These are phyloP conservation scores for Parapristionchus giblindavisi DNA, from an alignment of 2,888 invertebrate genomes.

Conservation along the genomic window DNA sequence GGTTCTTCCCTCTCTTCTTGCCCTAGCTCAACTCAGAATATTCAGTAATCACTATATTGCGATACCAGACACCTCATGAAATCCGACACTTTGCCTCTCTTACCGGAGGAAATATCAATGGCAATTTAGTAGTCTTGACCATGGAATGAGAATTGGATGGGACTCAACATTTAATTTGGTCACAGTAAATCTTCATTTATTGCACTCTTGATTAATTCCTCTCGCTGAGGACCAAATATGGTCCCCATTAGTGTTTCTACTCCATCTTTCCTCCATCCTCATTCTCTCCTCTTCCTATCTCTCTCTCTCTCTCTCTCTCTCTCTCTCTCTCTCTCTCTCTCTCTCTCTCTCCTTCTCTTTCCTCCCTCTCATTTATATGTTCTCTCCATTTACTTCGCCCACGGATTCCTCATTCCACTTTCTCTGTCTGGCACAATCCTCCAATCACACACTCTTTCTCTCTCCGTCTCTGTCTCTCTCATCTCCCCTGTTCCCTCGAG, in stretches of 20 bases:
- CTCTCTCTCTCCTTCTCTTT: not conserved
- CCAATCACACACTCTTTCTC: not conserved
- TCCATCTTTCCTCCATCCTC: not conserved
- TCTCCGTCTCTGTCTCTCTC: not conserved
- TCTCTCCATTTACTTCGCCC: not conserved
- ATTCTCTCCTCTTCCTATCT: not conserved
- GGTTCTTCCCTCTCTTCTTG: too few species aligned
- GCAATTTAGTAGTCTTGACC: too few species aligned
- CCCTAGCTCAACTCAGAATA: too few species aligned
- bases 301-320: conserved; percentile 17
- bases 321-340: conserved; percentile 25
- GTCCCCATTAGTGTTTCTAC: not conserved
- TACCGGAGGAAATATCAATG: too few species aligned
- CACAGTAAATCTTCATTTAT: too few species aligned
- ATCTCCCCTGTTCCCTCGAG: not conserved
- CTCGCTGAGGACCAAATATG: not conserved
- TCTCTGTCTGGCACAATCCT: not conserved
- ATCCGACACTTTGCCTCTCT: too few species aligned
- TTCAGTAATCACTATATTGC: too few species aligned
- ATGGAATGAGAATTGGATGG: too few species aligned
- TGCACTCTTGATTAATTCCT: too few species aligned
- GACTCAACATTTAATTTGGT: too few species aligned
- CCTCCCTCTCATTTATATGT: not conserved
- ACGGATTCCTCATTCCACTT: not conserved
- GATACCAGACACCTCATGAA: too few species aligned